A percentile compares a stretch with the other conserved stretches of the same genome.
Conservation (phyloP, 2,113 vertebrate genomes). For the Collichthys lucidus region DNA sequence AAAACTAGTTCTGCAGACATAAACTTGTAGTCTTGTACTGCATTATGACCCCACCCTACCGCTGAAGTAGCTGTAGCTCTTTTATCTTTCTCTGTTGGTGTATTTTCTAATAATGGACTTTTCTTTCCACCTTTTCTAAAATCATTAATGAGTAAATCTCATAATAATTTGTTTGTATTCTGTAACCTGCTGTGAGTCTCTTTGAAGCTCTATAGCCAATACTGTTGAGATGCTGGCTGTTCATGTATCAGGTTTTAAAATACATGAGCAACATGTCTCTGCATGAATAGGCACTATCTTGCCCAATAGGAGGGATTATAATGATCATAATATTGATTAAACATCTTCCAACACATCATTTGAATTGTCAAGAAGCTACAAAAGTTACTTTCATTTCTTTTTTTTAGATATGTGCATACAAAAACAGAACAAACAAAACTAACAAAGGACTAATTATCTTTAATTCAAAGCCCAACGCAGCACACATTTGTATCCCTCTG, state of each 20-base stretch:
- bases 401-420: background rate
- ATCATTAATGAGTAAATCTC: background rate
- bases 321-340: background rate
- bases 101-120: background rate
- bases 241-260: background rate
- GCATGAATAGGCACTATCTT: background rate
- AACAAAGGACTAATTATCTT: conserved; percentile 8
- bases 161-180: background rate
- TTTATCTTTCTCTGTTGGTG: background rate
- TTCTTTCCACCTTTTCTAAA: background rate
- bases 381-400: background rate
- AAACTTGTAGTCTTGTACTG: conserved; percentile 11
- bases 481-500: conserved; percentile 52
- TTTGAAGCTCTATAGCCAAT: background rate
- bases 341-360: background rate
- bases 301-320: background rate
- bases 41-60: background rate
- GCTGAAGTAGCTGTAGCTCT: background rate
- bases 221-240: background rate
- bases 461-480: conserved; percentile 39
- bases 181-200: background rate
- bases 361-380: background rate
- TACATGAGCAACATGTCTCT: background rate
- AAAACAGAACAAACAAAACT: background rate
- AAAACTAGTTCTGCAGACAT: conserved; percentile 16